Base-by-base conservation (phyloP, 2,888 invertebrate species). In the Idaea aversata region DNA sequence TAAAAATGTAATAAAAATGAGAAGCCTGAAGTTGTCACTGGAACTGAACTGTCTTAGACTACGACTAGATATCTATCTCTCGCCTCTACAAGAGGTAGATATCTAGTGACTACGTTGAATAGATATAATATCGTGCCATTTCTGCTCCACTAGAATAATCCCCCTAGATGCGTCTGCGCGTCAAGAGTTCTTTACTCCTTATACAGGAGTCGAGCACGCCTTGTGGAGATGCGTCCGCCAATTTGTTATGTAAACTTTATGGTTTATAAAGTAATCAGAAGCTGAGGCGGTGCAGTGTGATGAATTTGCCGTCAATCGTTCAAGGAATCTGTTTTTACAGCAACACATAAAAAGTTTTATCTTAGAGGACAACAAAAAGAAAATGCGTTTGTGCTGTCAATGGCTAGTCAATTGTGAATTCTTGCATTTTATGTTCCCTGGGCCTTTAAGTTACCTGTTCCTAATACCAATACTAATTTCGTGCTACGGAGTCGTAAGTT, bases 281-380 rank as follows among this genome's bases (percentile, higher is more conserved):
- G 64, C 61, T 63, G 38, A 61, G 67, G 63, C 62, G 60, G 65
- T 62, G 70, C 65, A 67, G 65, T 64, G 66, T 47, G 47, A 62
- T 65, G 67, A 64, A 63, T 62, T 66, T 65, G 13, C 47, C 47
- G 47, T 47, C 47, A 47, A 47, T 7, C 47, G 47, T 6, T 13
- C 47, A 47, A 36, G 47, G 47, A 47, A 47, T 47, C 47, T 47
- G 47, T 47, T 47, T 47, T 47, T 47, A 47, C 36, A 36, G 36
- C 36, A 5, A 36, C 10, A 7, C 13, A 47, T 7, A 47, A 47
- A 47, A 47, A 47, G 47, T 2, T 47, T 47, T 47, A 4, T 47
- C 47, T 13, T 10, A 2, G 47, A 47, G 10, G 47, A 47, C 10
- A 47, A 47, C 10, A 47, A 47, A 47, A 47, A 36, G 10, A 36